phyloP scores from a whole-genome alignment of 2,797 vertebrate genomes.

The Poeciliopsis turneri region DNA sequence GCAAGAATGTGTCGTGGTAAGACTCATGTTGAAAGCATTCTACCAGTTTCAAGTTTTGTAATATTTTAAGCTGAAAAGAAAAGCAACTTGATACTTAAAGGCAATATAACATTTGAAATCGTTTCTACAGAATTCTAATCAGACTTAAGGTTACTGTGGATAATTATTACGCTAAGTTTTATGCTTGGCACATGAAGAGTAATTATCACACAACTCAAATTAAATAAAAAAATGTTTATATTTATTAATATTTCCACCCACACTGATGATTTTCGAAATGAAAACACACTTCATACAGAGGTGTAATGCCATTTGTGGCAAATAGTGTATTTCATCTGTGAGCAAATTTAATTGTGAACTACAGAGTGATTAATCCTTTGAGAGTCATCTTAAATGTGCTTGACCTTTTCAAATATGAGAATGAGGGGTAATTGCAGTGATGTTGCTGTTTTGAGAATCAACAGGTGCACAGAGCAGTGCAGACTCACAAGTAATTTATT shows the following conservation, averaged over 20 bases:
- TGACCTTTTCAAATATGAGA: too few relatives aligned
- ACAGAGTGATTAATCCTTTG: too few relatives aligned
- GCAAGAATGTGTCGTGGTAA: background rate
- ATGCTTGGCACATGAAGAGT: background rate
- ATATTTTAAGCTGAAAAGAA: conserved; percentile 7
- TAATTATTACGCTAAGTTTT: background rate
- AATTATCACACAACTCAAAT: background rate
- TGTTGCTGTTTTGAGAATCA: background rate
- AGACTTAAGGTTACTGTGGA: background rate
- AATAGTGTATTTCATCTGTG: background rate
- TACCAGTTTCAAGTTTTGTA: background rate
- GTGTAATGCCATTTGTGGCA: background rate
- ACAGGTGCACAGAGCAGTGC: background rate
- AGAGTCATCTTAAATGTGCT: too few relatives aligned
- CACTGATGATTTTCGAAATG: background rate
- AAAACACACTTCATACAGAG: too few relatives aligned
- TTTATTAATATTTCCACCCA: too few relatives aligned
- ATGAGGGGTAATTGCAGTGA: too few relatives aligned
- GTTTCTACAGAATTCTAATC: conserved; percentile 3
- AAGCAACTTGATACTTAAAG: background rate
- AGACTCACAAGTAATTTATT: background rate
- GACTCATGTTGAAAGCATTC: background rate
- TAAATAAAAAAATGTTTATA: background rate
- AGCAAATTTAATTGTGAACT: background rate
- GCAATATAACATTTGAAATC: conserved; percentile 5